phyloP scores from a whole-genome alignment of 2,797 vertebrate species.

The Rhinoraja longicauda region DNA sequence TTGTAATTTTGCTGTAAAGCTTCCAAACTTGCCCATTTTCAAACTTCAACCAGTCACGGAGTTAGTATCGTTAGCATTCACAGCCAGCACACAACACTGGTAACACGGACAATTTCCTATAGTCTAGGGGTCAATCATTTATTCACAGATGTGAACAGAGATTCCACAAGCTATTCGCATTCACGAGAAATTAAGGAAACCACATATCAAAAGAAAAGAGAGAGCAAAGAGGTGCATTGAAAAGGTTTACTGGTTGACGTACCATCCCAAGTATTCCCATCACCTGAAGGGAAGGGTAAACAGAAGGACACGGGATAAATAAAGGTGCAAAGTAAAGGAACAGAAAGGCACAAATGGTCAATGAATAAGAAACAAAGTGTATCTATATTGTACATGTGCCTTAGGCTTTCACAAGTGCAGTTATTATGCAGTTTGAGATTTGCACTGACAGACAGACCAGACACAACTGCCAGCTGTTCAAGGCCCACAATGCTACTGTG shows the following conservation, averaged over 20 bases:
- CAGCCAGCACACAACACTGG: constrained; percentile 14
- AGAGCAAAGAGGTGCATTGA: constrained; percentile 5
- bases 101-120: not conserved
- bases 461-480: not conserved
- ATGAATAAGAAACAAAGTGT: not conserved
- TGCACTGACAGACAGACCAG: not conserved
- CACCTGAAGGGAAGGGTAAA: constrained; percentile 62
- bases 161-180: constrained; percentile 17
- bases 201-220: not conserved
- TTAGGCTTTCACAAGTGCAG: not conserved
- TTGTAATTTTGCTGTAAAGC: not conserved
- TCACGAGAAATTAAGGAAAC: not conserved
- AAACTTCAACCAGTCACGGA: not conserved
- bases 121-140: not conserved
- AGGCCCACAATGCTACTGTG: not conserved
- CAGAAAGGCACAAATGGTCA: constrained; percentile 25
- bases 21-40: constrained; percentile 20
- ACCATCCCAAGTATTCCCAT: constrained; percentile 77
- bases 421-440: not conserved
- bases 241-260: constrained; percentile 53
- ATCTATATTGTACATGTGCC: not conserved
- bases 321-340: constrained; percentile 43
- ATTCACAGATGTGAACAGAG: constrained; percentile 3
- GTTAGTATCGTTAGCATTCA: constrained; percentile 27
- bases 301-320: constrained; percentile 50